Evolutionary conservation across 2,888 invertebrate genomes (phyloP), one percentile per base, ranked within the genome.

Genomic region (Drosophila rubida): DNA sequence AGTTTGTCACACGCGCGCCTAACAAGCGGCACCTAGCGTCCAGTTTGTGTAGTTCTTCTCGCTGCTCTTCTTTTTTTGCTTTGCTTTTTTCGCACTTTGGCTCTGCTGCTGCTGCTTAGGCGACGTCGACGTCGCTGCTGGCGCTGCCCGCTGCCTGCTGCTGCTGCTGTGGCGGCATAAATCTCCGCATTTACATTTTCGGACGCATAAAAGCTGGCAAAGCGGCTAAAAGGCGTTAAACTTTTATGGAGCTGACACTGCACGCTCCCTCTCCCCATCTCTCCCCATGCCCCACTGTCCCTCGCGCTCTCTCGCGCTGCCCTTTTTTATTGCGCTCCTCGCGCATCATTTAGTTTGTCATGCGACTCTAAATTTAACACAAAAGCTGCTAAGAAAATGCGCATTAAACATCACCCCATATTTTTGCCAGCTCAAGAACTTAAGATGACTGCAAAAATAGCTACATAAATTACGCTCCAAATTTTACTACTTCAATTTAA

Each of bases 161-260:
- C 13, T 7, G 13, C 14, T 37, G 35, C 35, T 37, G 35, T 13
- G 13, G 66, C 50, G 48, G 39, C 77, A 75, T 78, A 81, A 83
- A 86, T 81, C 78, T 69, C 48, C 63, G 57, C 65, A 75, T 83
- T 83, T 78, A 69, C 80, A 83, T 78, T 86, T 80, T 66, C 44
- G 80, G 64, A 81, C 82, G 64, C 69, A 71, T 73, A 78, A 82
- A 87, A 84, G 85, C 87, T 87, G 81, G 59, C 79, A 78, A 87
- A 78, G 82, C 79, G 76, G 64, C 69, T 64, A 64, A 77, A 41
- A 62, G 45, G 69, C 72, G 46, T 65, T 69, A 58, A 61, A 49
- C 58, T 66, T 70, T 65, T 41, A 54, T 64, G 58, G 39, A 44
- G 45, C 23, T 39, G 14, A 41, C 58, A 25, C 44, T 14, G 2